A percentile compares a stretch with the other conserved stretches of the same genome.
These are phyloP conservation scores for Cynopterus sphinx DNA, from an alignment of 2,797 vertebrate genomes.

Conservation along the genomic window DNA sequence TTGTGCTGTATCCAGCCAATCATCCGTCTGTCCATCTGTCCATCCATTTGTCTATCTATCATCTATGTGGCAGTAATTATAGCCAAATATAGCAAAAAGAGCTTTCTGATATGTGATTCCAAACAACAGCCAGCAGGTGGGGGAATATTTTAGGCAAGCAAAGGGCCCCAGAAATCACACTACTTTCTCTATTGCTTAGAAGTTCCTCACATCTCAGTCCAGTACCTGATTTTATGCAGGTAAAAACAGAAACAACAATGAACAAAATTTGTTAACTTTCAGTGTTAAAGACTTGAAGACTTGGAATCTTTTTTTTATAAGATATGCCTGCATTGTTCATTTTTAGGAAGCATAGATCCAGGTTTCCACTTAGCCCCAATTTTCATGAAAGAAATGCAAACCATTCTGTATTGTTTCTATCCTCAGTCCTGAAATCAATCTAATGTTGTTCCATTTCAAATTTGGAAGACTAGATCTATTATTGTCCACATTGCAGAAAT, in stretches of 20 bases:
- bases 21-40: too few species aligned
- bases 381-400: background rate
- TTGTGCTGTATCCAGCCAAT: background rate
- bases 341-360: background rate
- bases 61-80: background rate
- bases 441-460: background rate
- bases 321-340: background rate
- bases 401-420: background rate
- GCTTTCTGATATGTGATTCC: background rate
- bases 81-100: background rate
- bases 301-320: background rate
- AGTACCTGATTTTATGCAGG: background rate
- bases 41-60: background rate
- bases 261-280: background rate
- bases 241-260: background rate
- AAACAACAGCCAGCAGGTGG: background rate
- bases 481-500: background rate
- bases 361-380: background rate
- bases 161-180: background rate
- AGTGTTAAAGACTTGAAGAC: background rate
- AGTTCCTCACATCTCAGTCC: background rate
- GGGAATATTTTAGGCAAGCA: background rate
- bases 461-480: background rate
- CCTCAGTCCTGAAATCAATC: background rate
- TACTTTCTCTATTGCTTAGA: background rate